phyloP scores from a whole-genome alignment of 1,140 invertebrate genomes.

The Pantala flavescens region DNA sequence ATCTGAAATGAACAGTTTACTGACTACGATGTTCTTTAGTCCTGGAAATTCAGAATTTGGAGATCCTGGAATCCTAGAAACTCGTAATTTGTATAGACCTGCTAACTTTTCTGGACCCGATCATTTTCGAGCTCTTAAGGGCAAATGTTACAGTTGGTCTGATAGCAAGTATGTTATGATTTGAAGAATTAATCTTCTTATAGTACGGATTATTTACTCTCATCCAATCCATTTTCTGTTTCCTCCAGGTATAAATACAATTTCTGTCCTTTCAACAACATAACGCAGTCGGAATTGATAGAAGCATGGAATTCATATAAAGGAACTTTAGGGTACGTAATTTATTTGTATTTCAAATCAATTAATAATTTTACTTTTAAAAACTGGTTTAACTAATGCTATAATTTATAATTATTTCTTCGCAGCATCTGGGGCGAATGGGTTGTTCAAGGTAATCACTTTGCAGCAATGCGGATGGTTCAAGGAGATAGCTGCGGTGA shows the following conservation, averaged over 20 bases:
- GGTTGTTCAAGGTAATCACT: conserved; percentile 10
- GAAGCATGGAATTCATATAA: conserved; percentile 12
- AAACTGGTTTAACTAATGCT: neutral
- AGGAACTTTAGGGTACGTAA: conserved; percentile 8
- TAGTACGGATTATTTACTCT: too few relatives aligned
- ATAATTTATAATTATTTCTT: neutral
- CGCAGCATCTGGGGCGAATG: conserved; percentile 12
- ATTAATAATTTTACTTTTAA: neutral
- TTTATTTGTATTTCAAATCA: neutral
- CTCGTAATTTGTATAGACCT: neutral
- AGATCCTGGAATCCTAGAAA: neutral
- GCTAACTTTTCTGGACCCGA: neutral
- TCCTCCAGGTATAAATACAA: neutral
- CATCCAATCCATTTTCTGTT: neutral
- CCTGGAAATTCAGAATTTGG: neutral
- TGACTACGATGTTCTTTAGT: neutral
- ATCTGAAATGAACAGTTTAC: neutral
- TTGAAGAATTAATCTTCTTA: neutral
- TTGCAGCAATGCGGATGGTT: neutral
- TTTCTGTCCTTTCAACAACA: conserved; percentile 13
- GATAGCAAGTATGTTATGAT: neutral
- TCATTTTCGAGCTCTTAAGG: neutral
- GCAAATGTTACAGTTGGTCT: neutral
- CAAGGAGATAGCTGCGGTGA: conserved; percentile 11
- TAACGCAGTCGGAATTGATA: conserved; percentile 7